Conservation (phyloP, 2,113 vertebrate genomes). For the Fulmarus glacialis region DNA sequence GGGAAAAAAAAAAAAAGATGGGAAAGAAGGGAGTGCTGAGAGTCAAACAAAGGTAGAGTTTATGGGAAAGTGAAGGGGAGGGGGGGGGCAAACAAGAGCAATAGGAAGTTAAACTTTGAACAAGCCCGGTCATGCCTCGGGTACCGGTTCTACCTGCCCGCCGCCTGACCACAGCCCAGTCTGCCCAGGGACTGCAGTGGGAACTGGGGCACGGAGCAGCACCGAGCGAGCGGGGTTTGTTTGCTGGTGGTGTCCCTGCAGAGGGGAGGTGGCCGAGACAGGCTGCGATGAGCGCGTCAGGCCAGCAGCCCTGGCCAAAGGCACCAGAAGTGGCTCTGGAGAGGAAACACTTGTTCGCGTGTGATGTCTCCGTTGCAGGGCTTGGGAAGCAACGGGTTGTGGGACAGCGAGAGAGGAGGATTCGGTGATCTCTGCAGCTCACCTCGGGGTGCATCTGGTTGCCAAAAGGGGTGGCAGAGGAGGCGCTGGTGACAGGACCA, state of each 20-base stretch:
- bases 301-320: background rate
- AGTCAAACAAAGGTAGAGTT: conserved; percentile 59
- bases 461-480: background rate
- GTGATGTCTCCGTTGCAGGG: background rate
- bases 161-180: conserved; percentile 37
- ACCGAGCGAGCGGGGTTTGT: background rate
- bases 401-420: background rate
- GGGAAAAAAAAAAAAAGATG: background rate
- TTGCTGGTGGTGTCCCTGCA: background rate
- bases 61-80: conserved; percentile 39
- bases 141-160: conserved; percentile 51
- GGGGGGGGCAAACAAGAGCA: conserved; percentile 28
- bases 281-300: fast-evolving
- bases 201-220: background rate
- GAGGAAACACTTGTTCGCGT: fast-evolving
- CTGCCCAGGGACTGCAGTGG: conserved; percentile 38
- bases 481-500: background rate
- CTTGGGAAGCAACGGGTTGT: background rate
- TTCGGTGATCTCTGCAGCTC: background rate
- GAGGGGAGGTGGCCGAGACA: background rate
- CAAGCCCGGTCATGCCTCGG: conserved; percentile 22
- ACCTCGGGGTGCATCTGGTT: background rate
- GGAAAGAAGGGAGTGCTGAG: conserved; percentile 24
- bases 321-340: background rate
- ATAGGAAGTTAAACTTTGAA: conserved; percentile 50